Evolutionary conservation across 2,113 vertebrate genomes (phyloP), one percentile per base, ranked within the genome.

Genomic region (Hiodon alosoides): DNA sequence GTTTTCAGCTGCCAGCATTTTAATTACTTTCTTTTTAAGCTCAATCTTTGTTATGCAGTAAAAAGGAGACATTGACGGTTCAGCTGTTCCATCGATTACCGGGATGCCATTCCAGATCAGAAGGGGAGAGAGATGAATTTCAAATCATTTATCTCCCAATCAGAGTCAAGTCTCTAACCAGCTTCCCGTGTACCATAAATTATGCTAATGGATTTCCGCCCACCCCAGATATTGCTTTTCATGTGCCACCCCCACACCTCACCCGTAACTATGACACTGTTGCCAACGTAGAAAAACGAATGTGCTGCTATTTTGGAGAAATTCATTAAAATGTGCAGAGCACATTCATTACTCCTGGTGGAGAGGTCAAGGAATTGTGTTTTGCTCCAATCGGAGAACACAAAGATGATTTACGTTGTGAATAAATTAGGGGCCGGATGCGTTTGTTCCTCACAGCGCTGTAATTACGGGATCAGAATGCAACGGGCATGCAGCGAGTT

Each of bases 1-100:
- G 87, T 90, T 89, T 86, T 87, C 80, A 86, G 85, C 88, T 90
- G 87, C 85, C 88, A 87, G 85, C 75, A 81, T 85, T 90, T 92
- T 92, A 92, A 92, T 92, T 90, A 89, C 86, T 85, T 91, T 80
- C 86, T 85, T 89, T 89, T 90, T 87, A 90, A 86, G 89, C 86
- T 85, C 88, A 85, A 87, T 89, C 85, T 87, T 86, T 72, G 76
- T 81, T 84, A 80, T 78, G 79, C 84, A 85, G 86, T 82, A 71
- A 82, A 84, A 84, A 58, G 77, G 84, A 82, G 84, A 78, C 79
- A 82, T 72, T 86, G 80, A 80, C 13, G 79, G 86, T 82, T 80
- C 83, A 86, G 88, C 82, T 87, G 89, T 86, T 83, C 83, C 87
- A 90, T 88, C 85, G 89, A 90, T 92, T 88, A 87, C 80, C 81